Evolutionary conservation across 2,797 vertebrate genomes (phyloP).

Genomic region (Anabacerthia variegaticeps): DNA sequence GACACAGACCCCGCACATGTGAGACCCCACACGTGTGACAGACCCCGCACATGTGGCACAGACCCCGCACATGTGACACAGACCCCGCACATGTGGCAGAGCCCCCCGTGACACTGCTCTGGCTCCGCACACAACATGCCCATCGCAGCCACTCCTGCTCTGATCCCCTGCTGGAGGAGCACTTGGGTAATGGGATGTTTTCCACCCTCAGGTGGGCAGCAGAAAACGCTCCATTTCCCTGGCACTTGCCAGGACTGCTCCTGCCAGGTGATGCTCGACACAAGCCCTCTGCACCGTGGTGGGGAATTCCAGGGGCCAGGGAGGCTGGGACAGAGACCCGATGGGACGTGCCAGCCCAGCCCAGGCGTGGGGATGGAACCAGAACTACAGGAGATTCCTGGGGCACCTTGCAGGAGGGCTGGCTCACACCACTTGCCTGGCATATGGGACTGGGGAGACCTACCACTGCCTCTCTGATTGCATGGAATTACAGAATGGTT

Average conservation of each 20-base stretch:
- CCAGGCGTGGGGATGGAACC: rapidly evolving
- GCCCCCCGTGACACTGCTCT: neutral
- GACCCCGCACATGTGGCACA: too few relatives aligned
- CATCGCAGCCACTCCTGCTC: rapidly evolving
- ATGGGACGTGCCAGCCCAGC: neutral
- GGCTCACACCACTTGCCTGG: neutral
- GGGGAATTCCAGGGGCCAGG: rapidly evolving
- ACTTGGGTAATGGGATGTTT: neutral
- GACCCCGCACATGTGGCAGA: too few relatives aligned
- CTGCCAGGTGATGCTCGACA: neutral
- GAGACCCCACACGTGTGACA: too few relatives aligned
- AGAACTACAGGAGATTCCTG: neutral
- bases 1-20: too few relatives aligned
- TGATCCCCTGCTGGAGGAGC: neutral
- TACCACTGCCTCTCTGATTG: neutral
- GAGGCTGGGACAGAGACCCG: rapidly evolving
- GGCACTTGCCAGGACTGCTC: neutral
- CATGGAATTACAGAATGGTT: neutral
- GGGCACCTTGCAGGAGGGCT: neutral
- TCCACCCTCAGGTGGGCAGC: neutral
- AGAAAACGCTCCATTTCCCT: neutral
- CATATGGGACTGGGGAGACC: rapidly evolving
- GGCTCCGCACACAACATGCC: neutral
- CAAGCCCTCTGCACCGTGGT: rapidly evolving
- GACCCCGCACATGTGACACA: too few relatives aligned